Evolutionary conservation across 92 coral and sea anemone species (phyloP), one percentile per base, ranked within the genome.

Genomic region (Zoanthus sansibaricus): DNA sequence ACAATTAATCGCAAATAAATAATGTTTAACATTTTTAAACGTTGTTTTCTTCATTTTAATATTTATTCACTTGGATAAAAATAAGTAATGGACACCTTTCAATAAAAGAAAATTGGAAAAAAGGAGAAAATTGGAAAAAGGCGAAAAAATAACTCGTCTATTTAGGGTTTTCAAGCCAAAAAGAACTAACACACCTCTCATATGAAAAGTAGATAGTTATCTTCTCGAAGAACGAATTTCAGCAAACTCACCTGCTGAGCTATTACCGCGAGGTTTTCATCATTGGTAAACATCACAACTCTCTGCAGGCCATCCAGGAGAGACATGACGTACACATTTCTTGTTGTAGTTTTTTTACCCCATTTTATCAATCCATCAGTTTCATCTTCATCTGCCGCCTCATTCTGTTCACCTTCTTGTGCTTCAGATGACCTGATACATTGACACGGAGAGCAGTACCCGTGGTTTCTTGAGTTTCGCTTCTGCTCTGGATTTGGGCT

Each of bases 321-420:
- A 18, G 99, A 97, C 76, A 93, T 93, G 93, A 98, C 94, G 82
- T 95, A 89, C 79, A 97, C 87, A 9, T 95, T 95, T 89, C 79
- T 93, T 86, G 87, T 91, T 31, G 79, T 67, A 64, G 85, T 68
- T 44, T 82, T 92, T 85, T 64, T 78, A 16, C 76, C 73, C 69
- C 85, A 20, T 9, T 61, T 44, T 20, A 77, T 33, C 30, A 93
- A 76, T 17, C 93, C 93, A 47, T 90, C 99, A 13, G 91, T 93
- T 47, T 76, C 82, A 69, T 96, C 95, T 70, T 83, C 82, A 61
- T 68, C 83, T 37, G 42, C 42, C 42, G 2, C 42, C 37, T 71
- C 91, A 76, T 73, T 89, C 21, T 51, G 90, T 20, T 52, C 62
- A 71, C 72, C 86, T 14, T 78, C 87, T 17, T 86, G 91, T 10